Percentiles rank a stretch among this genome's conserved stretches.
Evolutionary conservation across 2,797 vertebrate genomes (phyloP).

Genomic region (Poecilia picta): DNA sequence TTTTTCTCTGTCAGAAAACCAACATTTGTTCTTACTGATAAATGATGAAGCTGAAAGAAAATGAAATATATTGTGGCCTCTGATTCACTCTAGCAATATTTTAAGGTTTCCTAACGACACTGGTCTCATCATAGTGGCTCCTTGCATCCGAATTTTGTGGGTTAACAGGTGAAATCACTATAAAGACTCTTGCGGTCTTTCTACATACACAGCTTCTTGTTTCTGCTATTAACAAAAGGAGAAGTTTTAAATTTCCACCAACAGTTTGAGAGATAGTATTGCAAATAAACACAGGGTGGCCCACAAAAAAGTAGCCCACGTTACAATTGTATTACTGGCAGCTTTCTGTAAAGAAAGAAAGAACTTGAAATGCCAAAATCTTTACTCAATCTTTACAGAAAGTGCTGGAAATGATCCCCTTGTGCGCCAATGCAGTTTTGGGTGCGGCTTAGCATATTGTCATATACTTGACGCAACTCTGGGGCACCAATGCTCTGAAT

Average conservation of each 20-base stretch:
- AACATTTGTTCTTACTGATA: not conserved
- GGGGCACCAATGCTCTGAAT: too few species aligned
- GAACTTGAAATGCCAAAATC: too few species aligned
- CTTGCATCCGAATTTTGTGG: not conserved
- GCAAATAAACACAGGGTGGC: not conserved
- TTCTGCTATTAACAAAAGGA: not conserved
- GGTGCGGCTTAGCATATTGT: too few species aligned
- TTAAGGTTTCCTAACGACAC: not conserved
- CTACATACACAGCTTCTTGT: not conserved
- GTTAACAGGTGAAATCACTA: not conserved
- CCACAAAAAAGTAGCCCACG: too few species aligned
- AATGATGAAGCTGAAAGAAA: not conserved
- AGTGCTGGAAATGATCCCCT: too few species aligned
- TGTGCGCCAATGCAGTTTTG: too few species aligned
- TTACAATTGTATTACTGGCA: too few species aligned
- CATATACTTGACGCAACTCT: too few species aligned
- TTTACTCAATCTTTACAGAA: too few species aligned
- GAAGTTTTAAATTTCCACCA: not conserved
- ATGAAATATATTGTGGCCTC: not conserved
- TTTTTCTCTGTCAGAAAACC: not conserved
- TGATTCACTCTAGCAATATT: not conserved
- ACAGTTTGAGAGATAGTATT: not conserved
- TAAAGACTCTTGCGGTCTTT: not conserved
- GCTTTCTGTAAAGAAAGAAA: too few species aligned
- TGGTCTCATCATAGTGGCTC: not conserved